A percentile compares a stretch with the other conserved stretches of the same genome.
These are phyloP conservation scores for Brachionus paranguensis DNA, from an alignment of 1,140 invertebrate species.

Conservation along the genomic window DNA sequence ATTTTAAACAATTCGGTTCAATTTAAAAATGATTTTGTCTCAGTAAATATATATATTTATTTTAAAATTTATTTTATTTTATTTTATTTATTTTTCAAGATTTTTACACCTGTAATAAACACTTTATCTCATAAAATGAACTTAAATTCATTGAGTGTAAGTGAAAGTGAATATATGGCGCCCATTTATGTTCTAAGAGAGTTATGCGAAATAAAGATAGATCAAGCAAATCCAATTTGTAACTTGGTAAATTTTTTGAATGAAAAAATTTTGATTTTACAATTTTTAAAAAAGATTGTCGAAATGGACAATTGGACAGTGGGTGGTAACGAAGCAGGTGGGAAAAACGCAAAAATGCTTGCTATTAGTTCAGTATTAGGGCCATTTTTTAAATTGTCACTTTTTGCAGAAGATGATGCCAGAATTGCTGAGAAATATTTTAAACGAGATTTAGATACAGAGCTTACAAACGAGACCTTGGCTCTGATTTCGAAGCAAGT, in stretches of 20 bases:
- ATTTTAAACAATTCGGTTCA: not conserved
- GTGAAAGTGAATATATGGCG: not conserved
- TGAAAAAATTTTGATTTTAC: too few species aligned
- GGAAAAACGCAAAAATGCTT: conserved; percentile 8
- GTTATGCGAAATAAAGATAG: conserved; percentile 20
- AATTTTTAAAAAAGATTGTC: not conserved
- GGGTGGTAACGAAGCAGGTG: not conserved
- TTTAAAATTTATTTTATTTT: not conserved
- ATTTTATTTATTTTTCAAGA: not conserved
- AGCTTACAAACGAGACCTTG: not conserved
- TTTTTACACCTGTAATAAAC: conserved; percentile 8
- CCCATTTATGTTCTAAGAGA: conserved; percentile 13
- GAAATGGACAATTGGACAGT: conserved; percentile 22
- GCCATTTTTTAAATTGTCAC: conserved; percentile 21
- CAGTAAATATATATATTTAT: not conserved
- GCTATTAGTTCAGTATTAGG: not conserved
- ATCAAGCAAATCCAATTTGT: conserved; percentile 34
- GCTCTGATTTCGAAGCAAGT: conserved; percentile 17
- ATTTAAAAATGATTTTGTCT: not conserved
- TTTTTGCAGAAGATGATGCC: conserved; percentile 28
- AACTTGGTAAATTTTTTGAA: not conserved
- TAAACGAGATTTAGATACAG: not conserved
- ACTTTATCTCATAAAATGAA: not conserved
- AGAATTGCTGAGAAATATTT: conserved; percentile 26
- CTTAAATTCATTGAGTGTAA: not conserved